Evolutionary conservation across 2,113 vertebrate genomes (phyloP).

Genomic region (Bufo gargarizans): DNA sequence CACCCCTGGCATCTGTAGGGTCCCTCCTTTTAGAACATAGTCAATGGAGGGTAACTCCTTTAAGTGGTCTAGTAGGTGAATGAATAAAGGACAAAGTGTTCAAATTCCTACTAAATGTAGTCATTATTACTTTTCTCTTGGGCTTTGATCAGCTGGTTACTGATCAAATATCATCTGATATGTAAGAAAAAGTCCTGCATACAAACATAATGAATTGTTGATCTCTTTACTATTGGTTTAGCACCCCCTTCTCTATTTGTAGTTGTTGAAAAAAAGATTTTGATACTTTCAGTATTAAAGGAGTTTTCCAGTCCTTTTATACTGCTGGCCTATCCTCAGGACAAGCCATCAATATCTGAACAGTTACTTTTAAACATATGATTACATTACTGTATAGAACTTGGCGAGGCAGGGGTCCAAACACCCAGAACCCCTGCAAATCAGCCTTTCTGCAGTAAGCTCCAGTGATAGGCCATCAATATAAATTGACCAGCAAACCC

Average conservation of each 20-base stretch:
- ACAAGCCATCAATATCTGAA: too few species aligned
- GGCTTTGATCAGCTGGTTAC: neutral
- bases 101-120: neutral
- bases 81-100: neutral
- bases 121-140: neutral
- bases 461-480: too few species aligned
- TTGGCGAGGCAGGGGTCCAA: too few species aligned
- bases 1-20: too few species aligned
- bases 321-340: too few species aligned
- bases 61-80: neutral
- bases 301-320: too few species aligned
- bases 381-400: too few species aligned
- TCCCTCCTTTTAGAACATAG: too few species aligned
- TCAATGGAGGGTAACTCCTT: neutral
- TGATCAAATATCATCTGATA: neutral
- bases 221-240: neutral
- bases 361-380: too few species aligned
- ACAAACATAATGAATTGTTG: neutral
- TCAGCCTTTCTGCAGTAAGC: too few species aligned
- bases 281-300: neutral
- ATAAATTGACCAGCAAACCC: too few species aligned
- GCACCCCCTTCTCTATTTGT: neutral
- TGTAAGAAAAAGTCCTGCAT: neutral
- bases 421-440: too few species aligned
- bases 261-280: neutral